Evolutionary conservation across 2,797 vertebrate genomes (phyloP), one percentile per base, ranked within the genome.

Genomic region (Microtus agrestis): DNA sequence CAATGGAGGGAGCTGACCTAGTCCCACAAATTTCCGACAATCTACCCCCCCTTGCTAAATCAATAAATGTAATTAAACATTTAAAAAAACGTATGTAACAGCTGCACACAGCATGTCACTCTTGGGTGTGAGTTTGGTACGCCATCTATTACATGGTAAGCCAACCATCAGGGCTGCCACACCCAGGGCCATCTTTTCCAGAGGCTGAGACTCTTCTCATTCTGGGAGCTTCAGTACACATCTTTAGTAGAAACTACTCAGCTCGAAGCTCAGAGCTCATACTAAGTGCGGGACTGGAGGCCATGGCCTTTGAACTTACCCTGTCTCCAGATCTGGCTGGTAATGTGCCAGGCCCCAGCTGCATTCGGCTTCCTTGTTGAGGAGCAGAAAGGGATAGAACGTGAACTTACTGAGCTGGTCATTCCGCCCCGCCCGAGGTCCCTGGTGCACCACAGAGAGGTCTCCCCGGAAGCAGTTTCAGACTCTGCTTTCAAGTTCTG

Each of bases 381-480:
- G 6, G 11, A 46, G 17, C 4, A 23, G 27, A 37, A 80, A 94
- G 25, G 31, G 48, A 10, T 6, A 46, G 67, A 69, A 56, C 0
- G 3, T 3, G 13, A 25, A 43, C 10, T 89, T 37, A 14, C 5
- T 29, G 27, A 51, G 43, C 54, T 46, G 25, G 34, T 61, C 1
- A 31, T 19, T 91, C 74, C 82, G 48, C 19, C 31, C 11, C 9
- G 21, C 1, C 27, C 13, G 0, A 5, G 40, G 63, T 46, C 34
- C 1, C 4, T 0, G 3, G n/a, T 59, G 15, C 37, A 61, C 67
- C 8, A 0, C 5, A 1, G 5, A 23, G 17, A 2, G 25, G 21
- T 29, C 48, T 27, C 40, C 77, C 67, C 7, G 63, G 8, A 74
- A 61, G 9, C 34, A 12, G 34, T 54, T 59, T 43, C 71, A 27